Percentiles rank a stretch among this genome's conserved stretches.
Conservation (phyloP, 1,140 invertebrate species). For the Amphibalanus amphitrite region DNA sequence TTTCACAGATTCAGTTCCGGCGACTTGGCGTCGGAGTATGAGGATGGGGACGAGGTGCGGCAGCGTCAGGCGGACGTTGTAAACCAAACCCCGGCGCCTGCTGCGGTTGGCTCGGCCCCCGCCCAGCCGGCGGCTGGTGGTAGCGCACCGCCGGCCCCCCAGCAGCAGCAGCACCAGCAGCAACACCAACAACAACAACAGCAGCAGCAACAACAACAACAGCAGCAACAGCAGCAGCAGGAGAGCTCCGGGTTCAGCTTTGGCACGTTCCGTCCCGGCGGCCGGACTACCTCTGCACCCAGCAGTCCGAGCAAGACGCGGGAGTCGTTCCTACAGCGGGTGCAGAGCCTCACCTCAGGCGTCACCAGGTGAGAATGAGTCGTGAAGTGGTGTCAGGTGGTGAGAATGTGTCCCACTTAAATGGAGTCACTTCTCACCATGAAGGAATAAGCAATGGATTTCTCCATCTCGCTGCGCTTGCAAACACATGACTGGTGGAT, state of each 20-base stretch:
- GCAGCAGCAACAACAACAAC: neutral
- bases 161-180: too few species aligned
- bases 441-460: too few species aligned
- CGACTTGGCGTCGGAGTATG: neutral
- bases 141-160: too few species aligned
- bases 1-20: neutral
- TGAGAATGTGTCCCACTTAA: too few species aligned
- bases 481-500: too few species aligned
- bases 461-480: too few species aligned
- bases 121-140: too few species aligned
- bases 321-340: slow-evolving; percentile 53
- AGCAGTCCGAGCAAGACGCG: slow-evolving; percentile 73
- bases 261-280: slow-evolving; percentile 33
- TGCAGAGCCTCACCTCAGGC: neutral
- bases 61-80: neutral
- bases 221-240: neutral
- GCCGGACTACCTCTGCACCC: slow-evolving; percentile 62
- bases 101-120: too few species aligned
- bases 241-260: slow-evolving; percentile 15
- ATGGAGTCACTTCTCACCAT: too few species aligned
- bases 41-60: neutral
- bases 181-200: neutral
- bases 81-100: neutral
- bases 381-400: neutral
- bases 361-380: neutral